Conservation (phyloP, 2,797 vertebrate genomes). For the Notamacropus eugenii region DNA sequence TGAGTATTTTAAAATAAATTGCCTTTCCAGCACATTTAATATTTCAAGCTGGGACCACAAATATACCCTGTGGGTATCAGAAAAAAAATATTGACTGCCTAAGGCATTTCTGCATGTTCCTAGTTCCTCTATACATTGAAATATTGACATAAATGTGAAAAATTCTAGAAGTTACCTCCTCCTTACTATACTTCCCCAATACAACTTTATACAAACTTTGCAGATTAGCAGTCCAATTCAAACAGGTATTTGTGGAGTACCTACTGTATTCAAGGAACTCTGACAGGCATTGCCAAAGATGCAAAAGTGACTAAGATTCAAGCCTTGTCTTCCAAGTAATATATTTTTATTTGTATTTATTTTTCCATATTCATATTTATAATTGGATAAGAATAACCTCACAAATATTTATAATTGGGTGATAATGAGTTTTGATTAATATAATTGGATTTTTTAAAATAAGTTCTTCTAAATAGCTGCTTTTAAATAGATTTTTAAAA, state of each 20-base stretch:
- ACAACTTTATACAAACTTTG: not conserved
- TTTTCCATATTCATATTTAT: not conserved
- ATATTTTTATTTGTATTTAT: not conserved
- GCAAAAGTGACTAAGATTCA: not conserved
- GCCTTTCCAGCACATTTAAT: not conserved
- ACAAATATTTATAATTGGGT: not conserved
- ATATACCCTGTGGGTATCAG: not conserved
- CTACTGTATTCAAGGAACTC: not conserved
- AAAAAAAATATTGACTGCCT: not conserved
- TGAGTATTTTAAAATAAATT: not conserved
- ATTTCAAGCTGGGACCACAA: slow-evolving; percentile 7
- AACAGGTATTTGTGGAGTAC: not conserved
- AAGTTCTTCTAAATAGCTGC: not conserved
- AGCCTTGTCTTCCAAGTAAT: not conserved
- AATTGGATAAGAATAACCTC: not conserved
- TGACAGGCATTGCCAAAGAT: not conserved
- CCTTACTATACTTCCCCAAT: not conserved
- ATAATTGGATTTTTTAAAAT: not conserved
- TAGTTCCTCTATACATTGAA: not conserved
- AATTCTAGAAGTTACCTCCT: not conserved
- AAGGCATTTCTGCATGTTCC: not conserved
- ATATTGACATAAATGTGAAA: not conserved
- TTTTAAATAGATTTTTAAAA: not conserved
- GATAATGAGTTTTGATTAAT: not conserved
- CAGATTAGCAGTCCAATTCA: not conserved